phyloP scores from a whole-genome alignment of 2,888 invertebrate species.

The Tricholauxania praeusta region DNA sequence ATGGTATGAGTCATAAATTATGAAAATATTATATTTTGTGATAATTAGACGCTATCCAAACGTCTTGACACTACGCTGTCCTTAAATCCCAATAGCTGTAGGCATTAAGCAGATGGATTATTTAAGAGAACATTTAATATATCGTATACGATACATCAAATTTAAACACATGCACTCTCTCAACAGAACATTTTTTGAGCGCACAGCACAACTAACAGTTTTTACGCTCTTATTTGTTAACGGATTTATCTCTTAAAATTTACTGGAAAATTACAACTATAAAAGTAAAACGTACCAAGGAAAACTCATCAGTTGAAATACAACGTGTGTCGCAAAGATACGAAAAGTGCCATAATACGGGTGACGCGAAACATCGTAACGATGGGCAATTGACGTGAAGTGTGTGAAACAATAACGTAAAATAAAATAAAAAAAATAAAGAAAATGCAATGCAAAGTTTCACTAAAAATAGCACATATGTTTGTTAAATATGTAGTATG shows the following conservation, averaged over 20 bases:
- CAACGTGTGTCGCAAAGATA: slow-evolving; percentile 5
- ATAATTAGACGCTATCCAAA: no score
- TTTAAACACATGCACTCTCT: no score
- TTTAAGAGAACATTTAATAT: no score
- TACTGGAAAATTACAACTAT: slow-evolving; percentile 18
- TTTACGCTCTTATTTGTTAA: no score
- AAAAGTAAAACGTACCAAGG: slow-evolving; percentile 5
- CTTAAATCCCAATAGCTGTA: no score
- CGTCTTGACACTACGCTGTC: no score
- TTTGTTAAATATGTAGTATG: neutral
- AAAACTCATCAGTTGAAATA: slow-evolving; percentile 9
- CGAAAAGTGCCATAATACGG: neutral
- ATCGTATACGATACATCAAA: no score
- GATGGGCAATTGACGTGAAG: slow-evolving; percentile 12
- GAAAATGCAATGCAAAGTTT: neutral
- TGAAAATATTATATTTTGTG: no score
- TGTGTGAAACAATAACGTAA: neutral
- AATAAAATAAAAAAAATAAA: neutral
- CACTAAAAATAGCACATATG: neutral
- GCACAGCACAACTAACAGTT: no score
- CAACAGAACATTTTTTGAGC: no score
- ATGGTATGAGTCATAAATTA: no score
- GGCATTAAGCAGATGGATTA: no score
- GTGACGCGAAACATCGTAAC: neutral
- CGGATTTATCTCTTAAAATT: neutral